These are phyloP conservation scores for Capromys pilorides DNA, from an alignment of 2,797 vertebrate species.

Conservation along the genomic window DNA sequence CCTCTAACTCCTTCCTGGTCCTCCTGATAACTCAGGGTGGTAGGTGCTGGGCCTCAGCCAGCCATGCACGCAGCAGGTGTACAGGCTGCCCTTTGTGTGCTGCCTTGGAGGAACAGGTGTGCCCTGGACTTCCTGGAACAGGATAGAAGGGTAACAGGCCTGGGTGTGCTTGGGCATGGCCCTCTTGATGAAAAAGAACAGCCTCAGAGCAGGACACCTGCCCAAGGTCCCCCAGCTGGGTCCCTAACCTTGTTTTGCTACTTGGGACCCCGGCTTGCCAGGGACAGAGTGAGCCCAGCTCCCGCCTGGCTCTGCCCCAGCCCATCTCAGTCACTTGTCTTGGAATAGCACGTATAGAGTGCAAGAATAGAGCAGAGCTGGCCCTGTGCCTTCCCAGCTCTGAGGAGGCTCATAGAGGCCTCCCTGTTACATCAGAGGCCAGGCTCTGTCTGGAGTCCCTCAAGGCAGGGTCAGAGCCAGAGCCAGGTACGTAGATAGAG, in stretches of 20 bases:
- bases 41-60: not conserved
- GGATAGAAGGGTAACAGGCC: not conserved
- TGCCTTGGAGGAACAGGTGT: not conserved
- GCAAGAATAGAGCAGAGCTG: too few relatives aligned
- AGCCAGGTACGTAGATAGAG: not conserved
- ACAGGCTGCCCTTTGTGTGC: slow-evolving; percentile 48
- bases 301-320: not conserved
- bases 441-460: not conserved
- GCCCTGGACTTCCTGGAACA: slow-evolving; percentile 53
- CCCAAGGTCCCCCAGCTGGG: not conserved
- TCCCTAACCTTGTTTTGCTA: not conserved
- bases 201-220: not conserved
- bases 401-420: not conserved
- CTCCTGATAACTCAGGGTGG: not conserved
- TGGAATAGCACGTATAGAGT: not conserved
- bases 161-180: not conserved
- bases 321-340: not conserved
- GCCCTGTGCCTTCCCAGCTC: not conserved
- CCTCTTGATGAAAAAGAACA: not conserved
- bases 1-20: not conserved
- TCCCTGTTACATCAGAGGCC: not conserved
- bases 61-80: not conserved
- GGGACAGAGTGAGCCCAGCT: not conserved
- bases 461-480: not conserved
- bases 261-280: not conserved